Conservation (phyloP, 2,113 vertebrate genomes). For the Zosterops hypoxanthus region DNA sequence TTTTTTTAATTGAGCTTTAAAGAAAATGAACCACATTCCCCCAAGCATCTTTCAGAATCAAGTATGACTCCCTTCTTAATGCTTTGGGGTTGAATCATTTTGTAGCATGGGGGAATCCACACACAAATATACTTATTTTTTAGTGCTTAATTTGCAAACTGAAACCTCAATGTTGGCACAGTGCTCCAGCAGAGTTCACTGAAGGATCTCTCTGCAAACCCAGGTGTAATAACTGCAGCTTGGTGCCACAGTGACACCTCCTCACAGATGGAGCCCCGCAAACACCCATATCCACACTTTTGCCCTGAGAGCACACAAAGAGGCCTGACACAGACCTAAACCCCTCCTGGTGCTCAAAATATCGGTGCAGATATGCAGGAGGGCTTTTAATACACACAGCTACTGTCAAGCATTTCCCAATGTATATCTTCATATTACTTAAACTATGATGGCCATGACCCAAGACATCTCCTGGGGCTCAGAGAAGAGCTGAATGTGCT, state of each 20-base stretch:
- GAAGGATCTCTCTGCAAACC: background rate
- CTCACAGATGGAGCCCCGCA: background rate
- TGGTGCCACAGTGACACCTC: background rate
- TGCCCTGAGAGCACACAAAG: background rate
- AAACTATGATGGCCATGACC: background rate
- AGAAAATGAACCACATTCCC: background rate
- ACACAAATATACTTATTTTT: background rate
- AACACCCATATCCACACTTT: background rate
- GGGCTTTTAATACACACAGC: background rate
- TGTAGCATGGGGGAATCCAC: background rate
- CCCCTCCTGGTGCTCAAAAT: background rate
- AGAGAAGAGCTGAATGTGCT: background rate
- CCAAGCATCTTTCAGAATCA: background rate
- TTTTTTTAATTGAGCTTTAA: background rate
- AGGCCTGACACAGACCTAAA: background rate
- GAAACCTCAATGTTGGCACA: background rate
- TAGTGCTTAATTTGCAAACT: background rate
- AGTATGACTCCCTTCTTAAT: background rate
- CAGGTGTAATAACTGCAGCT: background rate
- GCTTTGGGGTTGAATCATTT: background rate
- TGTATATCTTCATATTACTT: constrained; percentile 23
- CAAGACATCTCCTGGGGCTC: background rate
- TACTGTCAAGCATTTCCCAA: background rate
- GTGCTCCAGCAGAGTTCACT: background rate
- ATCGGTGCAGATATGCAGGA: background rate